These are phyloP conservation scores for Globodera ellingtonae DNA, from an alignment of 1,140 invertebrate species.

Conservation along the genomic window DNA sequence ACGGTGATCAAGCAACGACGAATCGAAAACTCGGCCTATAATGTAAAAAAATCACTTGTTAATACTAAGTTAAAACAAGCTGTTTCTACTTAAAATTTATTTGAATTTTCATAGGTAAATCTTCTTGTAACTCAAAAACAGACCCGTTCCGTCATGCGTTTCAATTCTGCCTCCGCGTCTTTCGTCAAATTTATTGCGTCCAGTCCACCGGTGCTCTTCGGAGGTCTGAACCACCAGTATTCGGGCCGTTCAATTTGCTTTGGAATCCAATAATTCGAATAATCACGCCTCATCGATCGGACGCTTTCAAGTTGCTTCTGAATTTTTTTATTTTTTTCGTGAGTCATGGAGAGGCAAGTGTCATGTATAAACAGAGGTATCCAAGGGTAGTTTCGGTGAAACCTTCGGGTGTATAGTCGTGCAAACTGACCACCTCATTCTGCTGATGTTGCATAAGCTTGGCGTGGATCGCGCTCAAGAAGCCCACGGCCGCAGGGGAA, in stretches of 20 bases:
- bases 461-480: conserved; percentile 77
- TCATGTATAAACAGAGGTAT: too few relatives aligned
- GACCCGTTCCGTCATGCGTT: conserved; percentile 2
- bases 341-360: too few relatives aligned
- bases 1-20: conserved; percentile 75
- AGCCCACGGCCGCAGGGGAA: conserved; percentile 80
- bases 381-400: too few relatives aligned
- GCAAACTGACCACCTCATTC: background rate
- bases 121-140: background rate
- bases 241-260: conserved; percentile 51
- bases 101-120: too few relatives aligned
- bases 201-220: background rate
- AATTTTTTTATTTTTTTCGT: background rate
- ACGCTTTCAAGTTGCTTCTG: background rate
- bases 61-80: too few relatives aligned
- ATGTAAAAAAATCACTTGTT: background rate
- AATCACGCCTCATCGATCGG: conserved; percentile 36
- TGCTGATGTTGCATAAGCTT: conserved; percentile 71
- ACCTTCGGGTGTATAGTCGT: too few relatives aligned
- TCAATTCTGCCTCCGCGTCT: background rate
- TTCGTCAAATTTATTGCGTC: conserved; percentile 1
- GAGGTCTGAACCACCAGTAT: conserved; percentile 58
- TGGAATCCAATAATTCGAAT: conserved; percentile 59
- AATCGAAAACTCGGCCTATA: conserved; percentile 65
- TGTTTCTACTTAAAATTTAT: background rate